Evolutionary conservation across 2,797 vertebrate genomes (phyloP).

Genomic region (Cygnus olor): DNA sequence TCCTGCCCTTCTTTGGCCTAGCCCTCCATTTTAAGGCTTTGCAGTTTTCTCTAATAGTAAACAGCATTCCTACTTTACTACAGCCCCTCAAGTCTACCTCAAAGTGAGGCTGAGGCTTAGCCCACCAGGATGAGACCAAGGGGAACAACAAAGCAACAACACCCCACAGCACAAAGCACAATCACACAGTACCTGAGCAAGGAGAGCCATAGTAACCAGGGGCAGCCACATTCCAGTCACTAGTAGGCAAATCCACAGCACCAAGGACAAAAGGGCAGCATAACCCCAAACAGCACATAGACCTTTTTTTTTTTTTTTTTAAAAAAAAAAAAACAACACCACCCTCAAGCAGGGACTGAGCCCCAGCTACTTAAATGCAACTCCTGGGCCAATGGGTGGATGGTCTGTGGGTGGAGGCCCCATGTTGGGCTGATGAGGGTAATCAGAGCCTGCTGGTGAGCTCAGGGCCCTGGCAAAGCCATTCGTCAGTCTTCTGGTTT

Average conservation of each 20-base stretch:
- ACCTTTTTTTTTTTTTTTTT: too few species aligned
- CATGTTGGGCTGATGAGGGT: neutral
- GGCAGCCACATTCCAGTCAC: neutral
- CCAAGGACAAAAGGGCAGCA: too few species aligned
- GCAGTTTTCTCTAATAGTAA: neutral
- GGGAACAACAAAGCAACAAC: fast-evolving
- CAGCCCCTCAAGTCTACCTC: neutral
- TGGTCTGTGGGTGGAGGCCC: neutral
- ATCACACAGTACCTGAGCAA: neutral
- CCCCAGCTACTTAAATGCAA: neutral
- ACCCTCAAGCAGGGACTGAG: fast-evolving
- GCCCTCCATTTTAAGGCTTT: neutral
- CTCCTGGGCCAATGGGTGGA: neutral
- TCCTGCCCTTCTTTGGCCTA: neutral
- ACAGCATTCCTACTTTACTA: neutral
- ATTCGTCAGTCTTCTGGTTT: fast-evolving
- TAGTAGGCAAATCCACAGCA: fast-evolving
- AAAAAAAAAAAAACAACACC: too few species aligned
- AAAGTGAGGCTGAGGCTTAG: neutral
- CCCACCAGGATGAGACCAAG: neutral
- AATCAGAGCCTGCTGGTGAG: neutral
- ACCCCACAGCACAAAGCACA: neutral
- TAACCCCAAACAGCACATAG: fast-evolving
- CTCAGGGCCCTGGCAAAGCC: neutral
- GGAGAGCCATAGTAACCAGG: fast-evolving